Base-by-base conservation (phyloP, 2,888 invertebrate species). In the Andrena minutula region DNA sequence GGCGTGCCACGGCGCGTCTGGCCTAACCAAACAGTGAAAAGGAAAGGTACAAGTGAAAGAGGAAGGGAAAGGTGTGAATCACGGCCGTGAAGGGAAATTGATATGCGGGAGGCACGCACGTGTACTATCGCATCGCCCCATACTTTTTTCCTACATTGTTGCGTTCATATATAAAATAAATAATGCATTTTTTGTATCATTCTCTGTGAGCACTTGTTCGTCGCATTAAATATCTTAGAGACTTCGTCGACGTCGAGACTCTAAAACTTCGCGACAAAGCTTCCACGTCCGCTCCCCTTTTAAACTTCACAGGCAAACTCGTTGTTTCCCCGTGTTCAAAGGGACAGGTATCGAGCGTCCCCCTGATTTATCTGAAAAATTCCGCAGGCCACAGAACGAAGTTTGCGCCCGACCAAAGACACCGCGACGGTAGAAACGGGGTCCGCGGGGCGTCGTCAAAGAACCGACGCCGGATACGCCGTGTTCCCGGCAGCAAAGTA, bases 21-120 rank as follows among this genome's bases (percentile, higher is more conserved):
- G 63, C 65, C 60, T 70, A 72, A 75, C 78, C 84, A 85, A 85
- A 85, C 71, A 81, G 47, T 35, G 78, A 53, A 66, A 60, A 78
- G 65, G 64, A 51, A 53, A 70, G 56, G 35, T n/a, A 16, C 20
- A 20, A 41, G 41, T 41, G 30, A 32, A 68, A 41, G 49, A 12
- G 35, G 28, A 30, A 41, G 28, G 64, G 12, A 63, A 53, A 58
- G 56, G 63, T 63, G 65, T 65, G 64, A 64, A 69, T 73, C 66
- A 58, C 32, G 30, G 8, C 4, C 28, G 49, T 6, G 47, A 6
- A 41, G 20, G 69, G 69, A 63, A 82, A 77, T 70, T 72, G 68
- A 75, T 83, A 68, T 32, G 10, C 28, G 60, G 32, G n/a, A 16
- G 41, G 12, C 73, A 47, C 35, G 58, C 53, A 65, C 32, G 49